Conservation (phyloP, 1,140 invertebrate species). For the Berghia stephanieae region DNA sequence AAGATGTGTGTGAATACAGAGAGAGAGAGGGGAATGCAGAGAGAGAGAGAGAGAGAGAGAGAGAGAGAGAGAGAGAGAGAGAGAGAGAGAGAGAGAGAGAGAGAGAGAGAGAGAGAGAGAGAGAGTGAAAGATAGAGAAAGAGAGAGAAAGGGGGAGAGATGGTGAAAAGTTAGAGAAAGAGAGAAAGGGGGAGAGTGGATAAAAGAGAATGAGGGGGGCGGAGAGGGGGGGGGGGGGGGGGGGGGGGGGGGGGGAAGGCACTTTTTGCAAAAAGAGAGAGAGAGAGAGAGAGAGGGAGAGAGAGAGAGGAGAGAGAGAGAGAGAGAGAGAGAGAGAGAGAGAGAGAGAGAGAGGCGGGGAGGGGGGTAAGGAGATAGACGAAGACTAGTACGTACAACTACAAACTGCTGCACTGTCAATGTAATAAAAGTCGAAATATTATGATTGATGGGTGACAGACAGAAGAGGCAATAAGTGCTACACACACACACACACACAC, state of each 20-base stretch:
- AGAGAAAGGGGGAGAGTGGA: neutral
- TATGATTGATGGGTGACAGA: neutral
- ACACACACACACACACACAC: conserved; percentile 11
- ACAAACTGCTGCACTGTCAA: too few species aligned
- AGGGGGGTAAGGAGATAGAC: neutral
- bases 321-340: neutral
- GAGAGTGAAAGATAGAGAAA: neutral
- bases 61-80: conserved; percentile 22
- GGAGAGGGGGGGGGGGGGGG: neutral
- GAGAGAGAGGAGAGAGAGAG: neutral
- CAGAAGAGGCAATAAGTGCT: neutral
- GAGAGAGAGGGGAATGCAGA: neutral
- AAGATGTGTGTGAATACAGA: too few species aligned
- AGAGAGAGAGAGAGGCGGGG: neutral
- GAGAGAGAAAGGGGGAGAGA: conserved; percentile 2
- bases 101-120: conserved; percentile 16
- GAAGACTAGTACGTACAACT: too few species aligned
- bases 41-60: conserved; percentile 30
- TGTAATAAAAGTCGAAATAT: too few species aligned
- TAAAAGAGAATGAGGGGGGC: neutral
- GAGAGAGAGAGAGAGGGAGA: neutral
- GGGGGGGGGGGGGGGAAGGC: neutral
- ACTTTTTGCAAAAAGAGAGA: neutral
- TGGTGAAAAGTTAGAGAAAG: neutral
- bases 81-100: conserved; percentile 19